These are phyloP conservation scores for Coelopa pilipes DNA, from an alignment of 2,888 invertebrate genomes.

Conservation along the genomic window DNA sequence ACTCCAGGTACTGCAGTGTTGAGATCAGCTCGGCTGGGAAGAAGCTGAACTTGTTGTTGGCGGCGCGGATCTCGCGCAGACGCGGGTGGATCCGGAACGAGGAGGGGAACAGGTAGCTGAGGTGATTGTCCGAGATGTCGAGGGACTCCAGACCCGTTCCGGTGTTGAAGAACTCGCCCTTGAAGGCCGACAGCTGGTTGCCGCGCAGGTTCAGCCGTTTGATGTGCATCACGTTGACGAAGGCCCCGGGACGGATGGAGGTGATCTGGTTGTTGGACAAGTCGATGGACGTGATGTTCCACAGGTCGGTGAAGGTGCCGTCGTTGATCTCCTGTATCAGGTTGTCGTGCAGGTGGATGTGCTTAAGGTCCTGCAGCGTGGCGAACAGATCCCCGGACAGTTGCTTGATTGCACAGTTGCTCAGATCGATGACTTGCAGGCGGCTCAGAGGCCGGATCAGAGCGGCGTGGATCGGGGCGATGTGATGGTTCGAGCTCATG, in stretches of 20 bases:
- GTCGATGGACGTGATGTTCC: conserved; percentile 79
- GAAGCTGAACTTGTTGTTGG: conserved; percentile 82
- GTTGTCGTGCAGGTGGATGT: conserved; percentile 79
- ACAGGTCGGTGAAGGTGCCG: conserved; percentile 80
- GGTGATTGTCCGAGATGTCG: conserved; percentile 82
- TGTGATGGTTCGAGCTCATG: conserved; percentile 78
- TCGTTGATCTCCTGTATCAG: conserved; percentile 81
- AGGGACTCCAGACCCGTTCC: conserved; percentile 83
- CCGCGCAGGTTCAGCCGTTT: conserved; percentile 77
- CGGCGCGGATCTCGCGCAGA: conserved; percentile 76
- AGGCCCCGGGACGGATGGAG: conserved; percentile 79
- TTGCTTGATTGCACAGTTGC: conserved; percentile 78
- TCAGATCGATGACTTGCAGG: conserved; percentile 78
- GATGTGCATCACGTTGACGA: conserved; percentile 81
- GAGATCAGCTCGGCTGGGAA: conserved; percentile 88
- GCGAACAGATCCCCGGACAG: conserved; percentile 79
- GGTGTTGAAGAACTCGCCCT: conserved; percentile 86
- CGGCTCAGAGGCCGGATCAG: conserved; percentile 78
- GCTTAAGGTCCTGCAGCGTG: conserved; percentile 74
- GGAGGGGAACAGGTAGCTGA: conserved; percentile 85
- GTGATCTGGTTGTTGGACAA: conserved; percentile 83
- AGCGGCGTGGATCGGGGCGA: conserved; percentile 73
- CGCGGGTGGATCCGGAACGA: conserved; percentile 87
- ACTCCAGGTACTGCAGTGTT: conserved; percentile 80
- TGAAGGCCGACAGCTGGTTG: conserved; percentile 82